Conservation (phyloP, 2,888 invertebrate genomes). For the Leptura quadrifasciata region DNA sequence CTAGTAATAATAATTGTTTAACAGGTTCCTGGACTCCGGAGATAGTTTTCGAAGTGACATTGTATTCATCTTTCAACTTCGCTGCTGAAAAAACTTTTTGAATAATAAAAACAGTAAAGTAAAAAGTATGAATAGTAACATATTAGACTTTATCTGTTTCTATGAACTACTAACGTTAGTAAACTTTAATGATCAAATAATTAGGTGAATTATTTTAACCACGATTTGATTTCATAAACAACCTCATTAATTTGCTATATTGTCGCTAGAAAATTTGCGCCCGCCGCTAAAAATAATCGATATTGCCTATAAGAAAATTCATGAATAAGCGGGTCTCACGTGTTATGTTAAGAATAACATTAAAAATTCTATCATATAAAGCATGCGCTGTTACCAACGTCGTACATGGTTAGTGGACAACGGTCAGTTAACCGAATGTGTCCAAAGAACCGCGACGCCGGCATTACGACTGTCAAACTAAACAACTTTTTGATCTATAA, state of each 20-base stretch:
- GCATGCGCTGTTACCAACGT: slow-evolving; percentile 37
- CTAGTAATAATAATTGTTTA: too few relatives aligned
- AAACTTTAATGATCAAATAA: not conserved
- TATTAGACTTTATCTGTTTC: too few relatives aligned
- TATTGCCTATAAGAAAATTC: slow-evolving; percentile 27
- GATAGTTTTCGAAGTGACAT: too few relatives aligned
- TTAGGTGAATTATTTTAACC: not conserved
- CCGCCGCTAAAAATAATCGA: slow-evolving; percentile 25
- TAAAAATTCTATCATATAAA: slow-evolving; percentile 30
- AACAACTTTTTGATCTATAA: not conserved
- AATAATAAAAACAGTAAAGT: too few relatives aligned
- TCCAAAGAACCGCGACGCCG: slow-evolving; percentile 53
- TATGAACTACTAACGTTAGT: not conserved
- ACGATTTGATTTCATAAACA: not conserved
- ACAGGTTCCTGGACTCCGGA: too few relatives aligned
- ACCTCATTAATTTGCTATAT: slow-evolving; percentile 4
- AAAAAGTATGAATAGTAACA: too few relatives aligned
- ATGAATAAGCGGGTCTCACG: slow-evolving; percentile 11
- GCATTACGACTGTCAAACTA: slow-evolving; percentile 19
- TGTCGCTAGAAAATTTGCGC: slow-evolving; percentile 29
- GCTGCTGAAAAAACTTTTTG: too few relatives aligned
- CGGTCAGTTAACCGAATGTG: slow-evolving; percentile 61
- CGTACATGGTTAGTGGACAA: slow-evolving; percentile 54
- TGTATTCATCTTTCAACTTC: too few relatives aligned
- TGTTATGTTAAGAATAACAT: slow-evolving; percentile 24